Conservation (phyloP, 2,797 vertebrate genomes). For the Halcyon smyrnensis region DNA sequence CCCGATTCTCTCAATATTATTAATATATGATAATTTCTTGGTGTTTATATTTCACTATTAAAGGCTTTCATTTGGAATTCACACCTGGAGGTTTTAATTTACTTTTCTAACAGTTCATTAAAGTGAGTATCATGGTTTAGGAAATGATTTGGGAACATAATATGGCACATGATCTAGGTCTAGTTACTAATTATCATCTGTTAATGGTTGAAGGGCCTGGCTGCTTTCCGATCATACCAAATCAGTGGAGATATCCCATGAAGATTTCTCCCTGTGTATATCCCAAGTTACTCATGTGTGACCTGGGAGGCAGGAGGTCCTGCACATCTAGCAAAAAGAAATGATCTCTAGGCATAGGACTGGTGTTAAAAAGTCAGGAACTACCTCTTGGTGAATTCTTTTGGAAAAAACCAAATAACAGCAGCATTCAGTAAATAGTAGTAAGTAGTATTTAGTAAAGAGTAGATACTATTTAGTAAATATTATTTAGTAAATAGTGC, state of each 20-base stretch:
- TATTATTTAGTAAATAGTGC: background rate
- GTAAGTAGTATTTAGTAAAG: background rate
- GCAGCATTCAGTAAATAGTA: background rate
- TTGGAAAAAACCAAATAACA: background rate
- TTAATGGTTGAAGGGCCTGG: background rate
- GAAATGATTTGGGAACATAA: background rate
- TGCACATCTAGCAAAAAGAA: background rate
- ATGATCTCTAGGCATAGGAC: background rate
- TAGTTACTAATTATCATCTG: background rate
- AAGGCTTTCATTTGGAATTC: background rate
- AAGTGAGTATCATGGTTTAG: background rate
- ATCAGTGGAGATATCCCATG: background rate
- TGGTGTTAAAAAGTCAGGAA: background rate
- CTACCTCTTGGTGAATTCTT: background rate
- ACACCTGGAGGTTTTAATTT: slow-evolving; percentile 31
- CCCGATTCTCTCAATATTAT: background rate
- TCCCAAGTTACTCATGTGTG: background rate
- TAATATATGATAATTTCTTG: background rate
- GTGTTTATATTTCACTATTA: background rate
- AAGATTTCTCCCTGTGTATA: background rate
- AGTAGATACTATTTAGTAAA: background rate
- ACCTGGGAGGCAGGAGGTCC: background rate
- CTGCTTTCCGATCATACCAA: background rate
- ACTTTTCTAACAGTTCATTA: slow-evolving; percentile 22
- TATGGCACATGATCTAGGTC: background rate